Evolutionary conservation across 2,888 invertebrate species (phyloP).

Genomic region (Sicus ferrugineus): DNA sequence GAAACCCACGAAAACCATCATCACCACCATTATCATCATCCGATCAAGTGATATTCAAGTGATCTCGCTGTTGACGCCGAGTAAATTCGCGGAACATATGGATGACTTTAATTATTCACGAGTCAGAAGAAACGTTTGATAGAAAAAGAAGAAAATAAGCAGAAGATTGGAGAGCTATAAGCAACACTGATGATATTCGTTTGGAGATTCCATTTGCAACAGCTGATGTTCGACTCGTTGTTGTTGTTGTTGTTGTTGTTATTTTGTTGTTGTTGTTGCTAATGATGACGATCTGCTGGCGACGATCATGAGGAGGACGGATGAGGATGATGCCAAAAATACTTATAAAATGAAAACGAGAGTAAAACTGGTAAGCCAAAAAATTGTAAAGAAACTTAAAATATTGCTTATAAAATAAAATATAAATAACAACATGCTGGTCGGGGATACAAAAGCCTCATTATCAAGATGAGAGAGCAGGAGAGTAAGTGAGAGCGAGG

Average conservation of each 20-base stretch:
- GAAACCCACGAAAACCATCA: conserved; percentile 1
- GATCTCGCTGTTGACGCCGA: conserved; percentile 2
- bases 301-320: not conserved
- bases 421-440: not conserved
- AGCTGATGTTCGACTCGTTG: conserved; percentile 11
- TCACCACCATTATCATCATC: not conserved
- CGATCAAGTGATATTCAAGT: not conserved
- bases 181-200: conserved; percentile 18
- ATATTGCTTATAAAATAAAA: not conserved
- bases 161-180: not conserved
- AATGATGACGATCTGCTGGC: not conserved
- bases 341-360: not conserved
- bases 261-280: no score
- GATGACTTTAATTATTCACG: conserved; percentile 10
- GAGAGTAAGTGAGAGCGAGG: not conserved
- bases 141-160: not conserved
- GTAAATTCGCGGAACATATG: conserved; percentile 21
- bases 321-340: conserved; percentile 8
- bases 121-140: conserved; percentile 1
- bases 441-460: not conserved
- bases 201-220: conserved; percentile 14
- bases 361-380: not conserved
- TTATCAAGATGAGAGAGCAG: conserved; percentile 1
- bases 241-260: no score
- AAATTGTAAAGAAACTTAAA: not conserved